These are phyloP conservation scores for Nettapus auritus DNA, from an alignment of 2,113 vertebrate species.

Conservation along the genomic window DNA sequence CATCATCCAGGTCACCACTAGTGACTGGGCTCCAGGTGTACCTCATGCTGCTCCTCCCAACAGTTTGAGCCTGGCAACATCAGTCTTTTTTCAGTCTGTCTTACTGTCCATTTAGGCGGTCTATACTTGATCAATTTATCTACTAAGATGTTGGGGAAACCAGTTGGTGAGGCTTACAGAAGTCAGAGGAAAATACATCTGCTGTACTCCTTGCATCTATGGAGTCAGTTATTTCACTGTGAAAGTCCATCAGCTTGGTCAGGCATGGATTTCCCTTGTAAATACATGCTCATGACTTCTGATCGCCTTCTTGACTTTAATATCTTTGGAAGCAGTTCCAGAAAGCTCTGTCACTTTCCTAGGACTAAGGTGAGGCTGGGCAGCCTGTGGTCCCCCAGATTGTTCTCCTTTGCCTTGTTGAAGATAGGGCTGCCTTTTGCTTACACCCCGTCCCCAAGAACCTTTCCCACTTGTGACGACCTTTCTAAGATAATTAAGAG, in stretches of 20 bases:
- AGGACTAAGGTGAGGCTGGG: not conserved
- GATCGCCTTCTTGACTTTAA: not conserved
- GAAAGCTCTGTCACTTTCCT: not conserved
- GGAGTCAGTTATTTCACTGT: not conserved
- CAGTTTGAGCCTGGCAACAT: not conserved
- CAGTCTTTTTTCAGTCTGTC: not conserved
- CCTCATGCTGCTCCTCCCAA: not conserved
- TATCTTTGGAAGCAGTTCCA: not conserved
- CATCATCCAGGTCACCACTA: not conserved
- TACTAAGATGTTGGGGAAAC: not conserved
- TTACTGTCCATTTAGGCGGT: not conserved
- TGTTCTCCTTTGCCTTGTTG: not conserved
- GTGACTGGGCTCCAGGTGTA: not conserved
- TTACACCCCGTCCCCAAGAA: not conserved
- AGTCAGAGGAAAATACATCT: not conserved
- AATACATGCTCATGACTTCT: not conserved
- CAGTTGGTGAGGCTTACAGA: not conserved
- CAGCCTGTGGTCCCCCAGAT: not conserved
- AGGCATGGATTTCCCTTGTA: not conserved
- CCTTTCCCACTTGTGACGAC: not conserved
- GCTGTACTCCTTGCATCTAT: accelerated
- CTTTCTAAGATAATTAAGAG: not conserved
- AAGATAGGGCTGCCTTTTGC: not conserved
- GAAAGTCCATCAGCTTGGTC: not conserved
- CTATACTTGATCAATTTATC: not conserved